Evolutionary conservation across 1,140 invertebrate genomes (phyloP).

Genomic region (Pseudomyrmex gracilis): DNA sequence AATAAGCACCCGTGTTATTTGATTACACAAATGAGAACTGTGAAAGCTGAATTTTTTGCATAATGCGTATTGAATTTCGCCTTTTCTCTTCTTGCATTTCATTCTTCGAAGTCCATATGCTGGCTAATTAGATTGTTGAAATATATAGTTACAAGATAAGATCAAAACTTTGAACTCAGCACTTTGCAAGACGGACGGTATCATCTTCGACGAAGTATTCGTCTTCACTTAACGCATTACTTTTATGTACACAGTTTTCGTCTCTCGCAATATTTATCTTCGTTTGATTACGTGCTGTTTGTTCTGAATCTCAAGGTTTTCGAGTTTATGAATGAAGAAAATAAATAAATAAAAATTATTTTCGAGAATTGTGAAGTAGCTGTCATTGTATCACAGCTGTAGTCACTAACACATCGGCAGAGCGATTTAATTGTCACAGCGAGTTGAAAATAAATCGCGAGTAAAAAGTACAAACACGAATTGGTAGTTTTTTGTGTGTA

Average conservation of each 20-base stretch:
- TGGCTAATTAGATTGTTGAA: conserved; percentile 31
- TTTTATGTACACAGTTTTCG: not conserved
- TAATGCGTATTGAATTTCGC: conserved; percentile 8
- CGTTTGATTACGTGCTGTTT: too few relatives aligned
- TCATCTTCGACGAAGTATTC: not conserved
- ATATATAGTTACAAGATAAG: conserved; percentile 32
- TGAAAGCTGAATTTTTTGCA: not conserved
- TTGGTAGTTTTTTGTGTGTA: not conserved
- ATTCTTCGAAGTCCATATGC: conserved; percentile 34
- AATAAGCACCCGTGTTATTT: too few relatives aligned
- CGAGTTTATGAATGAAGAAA: too few relatives aligned
- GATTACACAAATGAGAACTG: too few relatives aligned
- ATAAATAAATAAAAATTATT: not conserved
- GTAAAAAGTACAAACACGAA: not conserved
- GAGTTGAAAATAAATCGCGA: not conserved
- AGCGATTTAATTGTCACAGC: conserved; percentile 20
- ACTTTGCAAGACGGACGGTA: conserved; percentile 1
- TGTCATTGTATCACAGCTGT: not conserved
- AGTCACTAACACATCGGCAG: not conserved
- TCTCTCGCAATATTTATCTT: too few relatives aligned
- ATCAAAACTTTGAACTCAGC: conserved; percentile 23
- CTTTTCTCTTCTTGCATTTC: conserved; percentile 16
- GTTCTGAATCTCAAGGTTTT: too few relatives aligned
- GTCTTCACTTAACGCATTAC: not conserved
- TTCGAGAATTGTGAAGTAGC: not conserved